These are phyloP conservation scores for Mesembrinibis cayennensis DNA, from an alignment of 2,113 vertebrate genomes.

Conservation along the genomic window DNA sequence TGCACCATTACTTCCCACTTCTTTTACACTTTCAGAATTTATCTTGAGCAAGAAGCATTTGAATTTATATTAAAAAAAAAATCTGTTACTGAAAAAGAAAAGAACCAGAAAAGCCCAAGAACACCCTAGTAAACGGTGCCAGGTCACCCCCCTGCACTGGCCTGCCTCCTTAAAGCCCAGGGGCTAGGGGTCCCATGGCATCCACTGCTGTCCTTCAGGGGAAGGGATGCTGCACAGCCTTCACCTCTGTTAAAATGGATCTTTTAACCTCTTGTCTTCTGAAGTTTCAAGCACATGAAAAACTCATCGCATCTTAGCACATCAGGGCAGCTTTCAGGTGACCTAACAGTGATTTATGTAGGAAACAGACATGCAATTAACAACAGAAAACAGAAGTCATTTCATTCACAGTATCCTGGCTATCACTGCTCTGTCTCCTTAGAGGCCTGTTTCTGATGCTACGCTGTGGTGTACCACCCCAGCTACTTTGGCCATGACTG, in stretches of 20 bases:
- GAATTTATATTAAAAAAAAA: not conserved
- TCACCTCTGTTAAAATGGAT: fast-evolving
- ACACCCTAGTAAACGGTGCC: not conserved
- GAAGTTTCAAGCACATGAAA: not conserved
- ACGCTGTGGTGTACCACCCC: not conserved
- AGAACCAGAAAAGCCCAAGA: not conserved
- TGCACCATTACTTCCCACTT: not conserved
- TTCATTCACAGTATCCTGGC: not conserved
- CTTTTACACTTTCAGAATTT: not conserved
- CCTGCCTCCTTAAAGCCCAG: not conserved
- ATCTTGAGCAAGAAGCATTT: not conserved
- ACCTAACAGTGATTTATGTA: not conserved
- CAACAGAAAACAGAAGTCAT: not conserved
- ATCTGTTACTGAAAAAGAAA: not conserved
- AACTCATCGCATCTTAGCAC: fast-evolving
- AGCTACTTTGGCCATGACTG: not conserved
- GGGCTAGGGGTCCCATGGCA: fast-evolving
- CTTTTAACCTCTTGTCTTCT: not conserved
- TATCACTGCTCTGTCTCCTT: not conserved
- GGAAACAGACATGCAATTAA: not conserved
- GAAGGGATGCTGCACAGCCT: not conserved
- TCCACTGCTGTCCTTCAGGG: not conserved
- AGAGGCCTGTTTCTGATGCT: not conserved
- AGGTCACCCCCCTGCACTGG: too few relatives aligned
- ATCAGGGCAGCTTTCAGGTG: not conserved